Percentiles rank a stretch among this genome's conserved stretches.
Conservation (phyloP, 2,113 vertebrate species). For the Morone saxatilis region DNA sequence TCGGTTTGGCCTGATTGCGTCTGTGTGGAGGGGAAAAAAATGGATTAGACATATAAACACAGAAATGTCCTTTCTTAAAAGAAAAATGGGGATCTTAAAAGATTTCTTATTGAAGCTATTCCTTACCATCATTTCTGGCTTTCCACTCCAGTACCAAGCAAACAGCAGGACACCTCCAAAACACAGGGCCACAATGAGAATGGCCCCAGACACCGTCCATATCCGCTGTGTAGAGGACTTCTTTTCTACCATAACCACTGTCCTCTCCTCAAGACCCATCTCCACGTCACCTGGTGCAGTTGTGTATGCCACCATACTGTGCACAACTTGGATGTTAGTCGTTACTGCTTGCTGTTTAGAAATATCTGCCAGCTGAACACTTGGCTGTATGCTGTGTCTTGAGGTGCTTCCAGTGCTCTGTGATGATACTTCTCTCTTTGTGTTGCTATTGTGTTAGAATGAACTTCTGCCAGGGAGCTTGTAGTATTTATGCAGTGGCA, state of each 20-base stretch:
- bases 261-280: conserved; percentile 46
- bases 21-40: conserved; percentile 15
- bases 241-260: conserved; percentile 63
- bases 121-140: conserved; percentile 50
- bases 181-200: conserved; percentile 58
- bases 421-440: conserved; percentile 39
- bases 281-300: conserved; percentile 69
- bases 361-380: neutral
- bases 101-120: neutral
- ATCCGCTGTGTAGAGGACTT: conserved; percentile 56
- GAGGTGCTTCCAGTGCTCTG: conserved; percentile 10
- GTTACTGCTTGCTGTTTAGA: neutral
- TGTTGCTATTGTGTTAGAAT: conserved; percentile 59
- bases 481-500: conserved; percentile 76
- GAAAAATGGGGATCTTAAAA: neutral
- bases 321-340: neutral
- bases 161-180: conserved; percentile 57
- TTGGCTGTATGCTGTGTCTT: neutral
- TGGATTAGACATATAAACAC: neutral
- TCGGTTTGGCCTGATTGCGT: conserved; percentile 24
- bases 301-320: conserved; percentile 73
- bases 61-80: neutral
- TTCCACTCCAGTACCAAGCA: conserved; percentile 53
- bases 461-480: conserved; percentile 48
- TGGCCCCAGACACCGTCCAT: conserved; percentile 57